Evolutionary conservation across 2,113 vertebrate genomes (phyloP).

Genomic region (Megaleporinus macrocephalus): DNA sequence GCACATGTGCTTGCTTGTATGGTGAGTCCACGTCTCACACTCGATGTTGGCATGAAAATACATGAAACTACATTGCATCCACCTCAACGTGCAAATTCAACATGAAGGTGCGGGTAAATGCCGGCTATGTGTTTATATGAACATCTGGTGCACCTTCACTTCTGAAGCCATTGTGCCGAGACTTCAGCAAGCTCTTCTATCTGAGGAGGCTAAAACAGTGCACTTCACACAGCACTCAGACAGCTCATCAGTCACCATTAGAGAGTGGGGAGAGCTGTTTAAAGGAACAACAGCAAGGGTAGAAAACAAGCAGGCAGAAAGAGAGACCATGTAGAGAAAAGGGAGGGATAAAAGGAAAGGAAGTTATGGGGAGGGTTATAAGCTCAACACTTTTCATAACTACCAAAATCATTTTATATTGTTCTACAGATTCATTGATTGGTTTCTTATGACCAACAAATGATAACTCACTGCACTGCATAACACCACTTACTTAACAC

Average conservation of each 20-base stretch:
- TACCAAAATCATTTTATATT: neutral
- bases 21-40: neutral
- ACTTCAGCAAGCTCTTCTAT: slow-evolving; percentile 22
- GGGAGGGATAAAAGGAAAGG: slow-evolving; percentile 38
- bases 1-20: neutral
- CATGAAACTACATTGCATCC: neutral
- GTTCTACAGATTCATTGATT: neutral
- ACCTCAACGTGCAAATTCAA: neutral
- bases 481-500: too few relatives aligned
- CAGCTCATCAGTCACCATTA: slow-evolving; percentile 45
- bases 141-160: slow-evolving; percentile 6
- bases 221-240: slow-evolving; percentile 38
- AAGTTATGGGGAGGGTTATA: slow-evolving; percentile 22
- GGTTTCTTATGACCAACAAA: neutral
- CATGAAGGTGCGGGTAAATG: neutral
- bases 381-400: neutral
- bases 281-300: neutral
- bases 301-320: neutral
- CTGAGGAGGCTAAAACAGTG: slow-evolving; percentile 6
- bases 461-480: neutral
- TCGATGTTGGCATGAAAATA: neutral
- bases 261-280: neutral
- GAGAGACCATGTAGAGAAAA: slow-evolving; percentile 41
- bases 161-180: slow-evolving; percentile 1
- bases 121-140: neutral